phyloP scores from a whole-genome alignment of 2,113 vertebrate genomes.

The Ariopsis seemanni region DNA sequence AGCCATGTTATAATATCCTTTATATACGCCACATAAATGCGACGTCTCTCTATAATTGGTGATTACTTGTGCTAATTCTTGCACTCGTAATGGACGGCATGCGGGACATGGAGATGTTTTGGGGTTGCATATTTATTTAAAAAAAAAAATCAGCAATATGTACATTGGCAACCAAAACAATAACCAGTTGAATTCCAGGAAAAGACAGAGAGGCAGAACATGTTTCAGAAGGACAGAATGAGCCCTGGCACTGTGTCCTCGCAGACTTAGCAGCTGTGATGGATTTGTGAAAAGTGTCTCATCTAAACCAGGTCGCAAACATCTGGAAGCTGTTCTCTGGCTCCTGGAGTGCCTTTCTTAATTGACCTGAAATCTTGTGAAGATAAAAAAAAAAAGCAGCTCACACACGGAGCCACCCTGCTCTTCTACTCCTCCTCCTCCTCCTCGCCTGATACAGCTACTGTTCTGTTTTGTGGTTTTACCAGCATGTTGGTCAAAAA shows the following conservation, averaged over 20 bases:
- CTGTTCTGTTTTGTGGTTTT: background rate
- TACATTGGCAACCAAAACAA: background rate
- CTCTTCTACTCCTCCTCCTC: background rate
- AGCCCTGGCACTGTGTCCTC: slow-evolving; percentile 40
- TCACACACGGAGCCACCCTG: background rate
- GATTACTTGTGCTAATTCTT: background rate
- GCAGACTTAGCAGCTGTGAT: slow-evolving; percentile 62
- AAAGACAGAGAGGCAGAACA: slow-evolving; percentile 5
- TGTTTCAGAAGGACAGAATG: slow-evolving; percentile 7
- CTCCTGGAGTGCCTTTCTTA: slow-evolving; percentile 57
- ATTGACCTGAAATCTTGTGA: slow-evolving; percentile 69
- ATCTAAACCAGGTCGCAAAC: slow-evolving; percentile 66
- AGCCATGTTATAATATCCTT: too few relatives aligned
- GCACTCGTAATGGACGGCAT: background rate
- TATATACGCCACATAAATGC: background rate
- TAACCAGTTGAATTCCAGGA: background rate
- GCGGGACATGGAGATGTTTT: background rate
- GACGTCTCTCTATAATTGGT: background rate
- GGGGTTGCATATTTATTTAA: too few relatives aligned
- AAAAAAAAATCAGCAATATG: background rate
- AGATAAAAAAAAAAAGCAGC: slow-evolving; percentile 50
- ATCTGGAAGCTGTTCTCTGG: slow-evolving; percentile 71
- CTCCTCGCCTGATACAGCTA: background rate
- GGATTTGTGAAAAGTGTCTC: slow-evolving; percentile 64
- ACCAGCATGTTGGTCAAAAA: background rate